Evolutionary conservation across 2,113 vertebrate genomes (phyloP).

Genomic region (Odobenus rosmarus): DNA sequence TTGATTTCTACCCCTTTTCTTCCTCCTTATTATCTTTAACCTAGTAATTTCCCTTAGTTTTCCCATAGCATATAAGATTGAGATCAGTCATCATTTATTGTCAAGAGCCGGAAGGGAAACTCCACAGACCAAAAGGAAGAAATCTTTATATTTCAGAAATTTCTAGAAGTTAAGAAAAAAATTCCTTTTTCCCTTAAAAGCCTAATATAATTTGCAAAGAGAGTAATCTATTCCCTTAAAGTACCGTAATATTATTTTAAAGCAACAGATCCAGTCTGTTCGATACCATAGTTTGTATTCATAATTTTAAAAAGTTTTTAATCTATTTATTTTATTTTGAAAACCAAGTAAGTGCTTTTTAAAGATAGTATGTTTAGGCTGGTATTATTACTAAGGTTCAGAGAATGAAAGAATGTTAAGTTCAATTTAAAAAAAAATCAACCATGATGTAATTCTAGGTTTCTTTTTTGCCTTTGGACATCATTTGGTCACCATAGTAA

Average conservation of each 20-base stretch:
- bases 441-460: conserved; percentile 68
- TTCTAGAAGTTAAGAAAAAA: conserved; percentile 2
- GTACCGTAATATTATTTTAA: conserved; percentile 33
- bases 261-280: conserved; percentile 33
- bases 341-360: conserved; percentile 43
- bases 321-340: conserved; percentile 36
- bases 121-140: not conserved
- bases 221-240: conserved; percentile 2
- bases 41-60: conserved; percentile 4
- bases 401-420: conserved; percentile 11
- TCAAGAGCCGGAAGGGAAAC: conserved; percentile 21
- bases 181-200: conserved; percentile 43
- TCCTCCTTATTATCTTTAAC: not conserved
- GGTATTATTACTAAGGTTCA: not conserved
- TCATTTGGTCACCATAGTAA: conserved; percentile 69
- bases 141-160: conserved; percentile 23
- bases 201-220: conserved; percentile 57
- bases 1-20: not conserved
- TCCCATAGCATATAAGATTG: not conserved
- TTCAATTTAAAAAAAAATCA: not conserved
- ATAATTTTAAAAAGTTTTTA: conserved; percentile 28
- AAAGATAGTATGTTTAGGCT: conserved; percentile 40
- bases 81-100: not conserved
- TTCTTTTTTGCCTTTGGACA: conserved; percentile 63
- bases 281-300: not conserved